phyloP scores from a whole-genome alignment of 2,888 invertebrate genomes.

The Dichetophora obliterata region DNA sequence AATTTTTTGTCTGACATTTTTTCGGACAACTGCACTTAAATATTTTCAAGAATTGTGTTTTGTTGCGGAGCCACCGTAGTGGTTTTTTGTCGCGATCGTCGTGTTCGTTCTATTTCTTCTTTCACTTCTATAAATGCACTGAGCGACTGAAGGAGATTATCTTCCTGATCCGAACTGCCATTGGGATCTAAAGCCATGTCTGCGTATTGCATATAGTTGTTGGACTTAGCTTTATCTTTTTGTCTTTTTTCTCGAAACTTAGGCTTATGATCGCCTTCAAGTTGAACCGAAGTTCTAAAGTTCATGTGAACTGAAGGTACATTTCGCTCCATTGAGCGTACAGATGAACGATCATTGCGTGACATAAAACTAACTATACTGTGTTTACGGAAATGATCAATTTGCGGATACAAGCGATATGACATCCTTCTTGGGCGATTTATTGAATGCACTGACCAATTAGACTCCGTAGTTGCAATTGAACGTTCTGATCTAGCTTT shows the following conservation, averaged over 20 bases:
- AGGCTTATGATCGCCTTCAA: not conserved
- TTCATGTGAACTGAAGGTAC: conserved; percentile 63
- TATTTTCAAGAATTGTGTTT: not conserved
- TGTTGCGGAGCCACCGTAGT: not conserved
- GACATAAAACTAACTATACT: conserved; percentile 56
- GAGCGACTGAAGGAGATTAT: conserved; percentile 65
- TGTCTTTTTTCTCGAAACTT: not conserved
- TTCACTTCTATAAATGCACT: conserved; percentile 66
- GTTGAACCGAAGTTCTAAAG: not conserved
- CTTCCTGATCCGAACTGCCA: conserved; percentile 58
- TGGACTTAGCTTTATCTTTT: conserved; percentile 50
- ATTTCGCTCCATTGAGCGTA: conserved; percentile 63
- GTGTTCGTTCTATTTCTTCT: conserved; percentile 60
- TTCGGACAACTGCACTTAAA: not conserved
- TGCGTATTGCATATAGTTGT: conserved; percentile 62
- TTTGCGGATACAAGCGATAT: conserved; percentile 43
- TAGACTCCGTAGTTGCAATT: conserved; percentile 44
- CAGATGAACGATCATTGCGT: conserved; percentile 63
- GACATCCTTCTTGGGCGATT: conserved; percentile 50
- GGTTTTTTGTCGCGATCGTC: conserved; percentile 31
- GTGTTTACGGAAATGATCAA: conserved; percentile 1
- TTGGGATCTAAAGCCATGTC: conserved; percentile 64
- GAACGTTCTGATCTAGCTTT: conserved; percentile 24
- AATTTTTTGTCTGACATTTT: too few species aligned
- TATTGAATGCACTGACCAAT: conserved; percentile 56